Percentiles rank a stretch among this genome's conserved stretches.
phyloP scores from a whole-genome alignment of 2,888 invertebrate genomes.

The Leptopilina myrica region DNA sequence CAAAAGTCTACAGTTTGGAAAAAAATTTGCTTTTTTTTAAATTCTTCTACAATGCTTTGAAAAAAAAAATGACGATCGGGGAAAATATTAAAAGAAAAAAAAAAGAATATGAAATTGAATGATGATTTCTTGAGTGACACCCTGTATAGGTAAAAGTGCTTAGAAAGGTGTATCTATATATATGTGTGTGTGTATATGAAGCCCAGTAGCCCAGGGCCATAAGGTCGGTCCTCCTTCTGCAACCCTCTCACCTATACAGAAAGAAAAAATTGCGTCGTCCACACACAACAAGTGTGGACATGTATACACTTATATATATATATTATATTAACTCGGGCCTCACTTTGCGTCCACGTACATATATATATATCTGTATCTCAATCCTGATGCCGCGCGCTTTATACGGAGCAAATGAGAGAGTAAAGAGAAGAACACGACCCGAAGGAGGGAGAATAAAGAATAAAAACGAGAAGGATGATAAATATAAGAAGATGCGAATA shows the following conservation, averaged over 20 bases:
- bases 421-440: slow-evolving; percentile 44
- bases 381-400: slow-evolving; percentile 67
- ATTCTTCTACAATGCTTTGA: no score
- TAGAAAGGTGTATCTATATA: slow-evolving; percentile 57
- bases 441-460: slow-evolving; percentile 49
- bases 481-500: slow-evolving; percentile 44
- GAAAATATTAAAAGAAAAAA: no score
- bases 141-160: slow-evolving; percentile 64
- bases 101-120: not conserved
- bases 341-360: slow-evolving; percentile 67
- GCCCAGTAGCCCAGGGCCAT: slow-evolving; percentile 76
- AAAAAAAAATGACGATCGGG: no score
- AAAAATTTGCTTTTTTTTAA: no score
- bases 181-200: slow-evolving; percentile 55
- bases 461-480: slow-evolving; percentile 37
- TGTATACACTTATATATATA: slow-evolving; percentile 56
- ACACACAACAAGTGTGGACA: slow-evolving; percentile 61
- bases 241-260: slow-evolving; percentile 70
- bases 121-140: slow-evolving; percentile 55
- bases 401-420: slow-evolving; percentile 54
- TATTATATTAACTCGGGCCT: slow-evolving; percentile 58
- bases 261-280: slow-evolving; percentile 47
- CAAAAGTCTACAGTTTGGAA: no score
- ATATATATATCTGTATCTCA: slow-evolving; percentile 70
- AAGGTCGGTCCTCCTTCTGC: slow-evolving; percentile 73